phyloP scores from a whole-genome alignment of 2,113 vertebrate genomes.

The Mus musculus region DNA sequence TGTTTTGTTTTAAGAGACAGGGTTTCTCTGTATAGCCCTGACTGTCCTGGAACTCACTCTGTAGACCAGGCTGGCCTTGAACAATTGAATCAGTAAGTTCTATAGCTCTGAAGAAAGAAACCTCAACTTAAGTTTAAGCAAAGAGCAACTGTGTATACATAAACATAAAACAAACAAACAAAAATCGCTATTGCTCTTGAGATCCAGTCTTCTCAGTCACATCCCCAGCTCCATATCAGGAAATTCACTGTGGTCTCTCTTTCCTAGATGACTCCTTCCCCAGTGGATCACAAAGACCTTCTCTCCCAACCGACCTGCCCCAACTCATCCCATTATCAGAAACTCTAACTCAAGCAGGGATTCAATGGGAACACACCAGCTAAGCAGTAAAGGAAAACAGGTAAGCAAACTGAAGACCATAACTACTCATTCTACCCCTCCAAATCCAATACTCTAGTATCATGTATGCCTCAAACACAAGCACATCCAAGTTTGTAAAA shows the following conservation, averaged over 20 bases:
- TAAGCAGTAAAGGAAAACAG: not conserved
- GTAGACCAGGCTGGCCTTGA: no score
- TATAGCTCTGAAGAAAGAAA: not conserved
- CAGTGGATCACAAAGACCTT: not conserved
- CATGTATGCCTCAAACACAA: not conserved
- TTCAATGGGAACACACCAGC: not conserved
- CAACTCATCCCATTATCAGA: not conserved
- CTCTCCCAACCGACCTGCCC: not conserved
- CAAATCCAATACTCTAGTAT: not conserved
- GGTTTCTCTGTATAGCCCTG: no score
- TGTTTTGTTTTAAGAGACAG: no score
- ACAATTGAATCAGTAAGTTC: not conserved
- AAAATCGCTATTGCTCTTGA: not conserved
- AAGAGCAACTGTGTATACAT: not conserved
- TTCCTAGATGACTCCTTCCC: not conserved
- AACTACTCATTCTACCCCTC: not conserved
- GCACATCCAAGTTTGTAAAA: no score
- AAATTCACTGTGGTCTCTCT: not conserved
- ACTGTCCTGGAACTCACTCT: no score
- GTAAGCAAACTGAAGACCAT: not conserved
- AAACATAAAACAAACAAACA: not conserved
- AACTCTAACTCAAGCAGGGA: no score
- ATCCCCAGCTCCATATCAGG: not conserved
- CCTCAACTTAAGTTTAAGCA: not conserved
- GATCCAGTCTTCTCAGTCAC: not conserved